Conservation (phyloP, 2,113 vertebrate genomes). For the Acrocephalus arundinaceus region DNA sequence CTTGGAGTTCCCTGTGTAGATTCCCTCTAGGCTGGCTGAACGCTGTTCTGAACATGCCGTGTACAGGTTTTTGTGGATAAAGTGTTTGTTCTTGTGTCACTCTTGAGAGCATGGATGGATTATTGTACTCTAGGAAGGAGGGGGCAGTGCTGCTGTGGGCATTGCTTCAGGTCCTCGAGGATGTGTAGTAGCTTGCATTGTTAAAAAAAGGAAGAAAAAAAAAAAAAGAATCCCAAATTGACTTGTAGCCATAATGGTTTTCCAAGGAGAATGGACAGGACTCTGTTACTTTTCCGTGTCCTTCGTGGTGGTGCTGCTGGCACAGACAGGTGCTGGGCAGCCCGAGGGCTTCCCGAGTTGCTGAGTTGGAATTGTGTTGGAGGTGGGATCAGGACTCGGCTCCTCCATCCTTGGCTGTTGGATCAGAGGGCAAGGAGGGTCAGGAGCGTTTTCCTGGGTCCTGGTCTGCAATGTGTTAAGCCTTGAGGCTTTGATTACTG, state of each 20-base stretch:
- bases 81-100: constrained; percentile 63
- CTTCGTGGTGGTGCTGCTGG: neutral
- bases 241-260: constrained; percentile 48
- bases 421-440: neutral
- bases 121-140: constrained; percentile 56
- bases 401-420: neutral
- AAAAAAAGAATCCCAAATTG: neutral
- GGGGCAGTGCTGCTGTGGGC: constrained; percentile 28
- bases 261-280: constrained; percentile 10
- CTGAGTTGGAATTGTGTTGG: neutral
- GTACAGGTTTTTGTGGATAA: constrained; percentile 69
- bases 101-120: constrained; percentile 64
- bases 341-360: neutral
- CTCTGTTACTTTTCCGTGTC: constrained; percentile 4
- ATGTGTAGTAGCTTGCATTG: constrained; percentile 53
- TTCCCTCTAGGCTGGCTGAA: constrained; percentile 46
- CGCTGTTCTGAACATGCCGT: constrained; percentile 47
- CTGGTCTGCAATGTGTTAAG: neutral
- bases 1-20: constrained; percentile 44
- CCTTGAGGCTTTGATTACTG: constrained; percentile 36
- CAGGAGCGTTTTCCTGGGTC: neutral
- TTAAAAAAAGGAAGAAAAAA: neutral
- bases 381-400: neutral
- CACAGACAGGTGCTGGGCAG: neutral
- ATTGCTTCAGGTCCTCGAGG: constrained; percentile 51